Percentiles rank a stretch among this genome's conserved stretches.
Conservation (phyloP, 53 echinoderm and acorn worm genomes). For the Pentamera pediparva region DNA sequence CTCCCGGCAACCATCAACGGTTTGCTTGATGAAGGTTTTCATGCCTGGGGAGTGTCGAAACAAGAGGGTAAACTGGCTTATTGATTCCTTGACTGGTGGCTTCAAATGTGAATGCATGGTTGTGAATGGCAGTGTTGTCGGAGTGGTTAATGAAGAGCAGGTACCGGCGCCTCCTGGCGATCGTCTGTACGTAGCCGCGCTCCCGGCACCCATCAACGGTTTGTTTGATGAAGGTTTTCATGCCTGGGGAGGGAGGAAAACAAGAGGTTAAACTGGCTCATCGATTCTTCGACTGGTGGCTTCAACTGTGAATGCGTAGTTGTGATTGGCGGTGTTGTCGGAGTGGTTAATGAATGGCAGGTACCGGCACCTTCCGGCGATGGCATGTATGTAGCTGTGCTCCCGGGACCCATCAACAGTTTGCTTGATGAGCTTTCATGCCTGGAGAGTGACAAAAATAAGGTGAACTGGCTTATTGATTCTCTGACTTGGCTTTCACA, state of each 20-base stretch:
- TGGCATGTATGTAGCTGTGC: constrained; percentile 71
- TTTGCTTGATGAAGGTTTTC: constrained; percentile 68
- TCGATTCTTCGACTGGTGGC: too few relatives aligned
- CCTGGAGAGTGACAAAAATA: too few relatives aligned
- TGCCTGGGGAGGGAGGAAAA: too few relatives aligned
- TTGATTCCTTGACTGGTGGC: too few relatives aligned
- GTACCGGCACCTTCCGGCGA: constrained; percentile 68
- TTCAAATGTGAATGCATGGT: too few relatives aligned
- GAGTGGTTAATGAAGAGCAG: constrained; percentile 76
- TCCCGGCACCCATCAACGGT: constrained; percentile 63
- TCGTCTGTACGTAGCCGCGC: constrained; percentile 75
- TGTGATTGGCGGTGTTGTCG: constrained; percentile 54
- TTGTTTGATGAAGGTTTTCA: constrained; percentile 70
- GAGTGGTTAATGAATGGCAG: constrained; percentile 76
- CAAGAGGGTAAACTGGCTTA: too few relatives aligned
- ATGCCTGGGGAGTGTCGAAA: too few relatives aligned
- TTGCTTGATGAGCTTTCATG: constrained; percentile 67
- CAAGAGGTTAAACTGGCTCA: too few relatives aligned
- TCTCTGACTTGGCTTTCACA: too few relatives aligned
- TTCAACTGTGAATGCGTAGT: too few relatives aligned
- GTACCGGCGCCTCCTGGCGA: constrained; percentile 67
- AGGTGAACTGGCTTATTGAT: too few relatives aligned
- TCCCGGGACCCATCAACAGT: constrained; percentile 61
- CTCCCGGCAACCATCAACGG: constrained; percentile 58
- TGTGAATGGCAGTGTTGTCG: constrained; percentile 57